Evolutionary conservation across 2,888 invertebrate genomes (phyloP), one percentile per base, ranked within the genome.

Genomic region (Drosophila anomelani): DNA sequence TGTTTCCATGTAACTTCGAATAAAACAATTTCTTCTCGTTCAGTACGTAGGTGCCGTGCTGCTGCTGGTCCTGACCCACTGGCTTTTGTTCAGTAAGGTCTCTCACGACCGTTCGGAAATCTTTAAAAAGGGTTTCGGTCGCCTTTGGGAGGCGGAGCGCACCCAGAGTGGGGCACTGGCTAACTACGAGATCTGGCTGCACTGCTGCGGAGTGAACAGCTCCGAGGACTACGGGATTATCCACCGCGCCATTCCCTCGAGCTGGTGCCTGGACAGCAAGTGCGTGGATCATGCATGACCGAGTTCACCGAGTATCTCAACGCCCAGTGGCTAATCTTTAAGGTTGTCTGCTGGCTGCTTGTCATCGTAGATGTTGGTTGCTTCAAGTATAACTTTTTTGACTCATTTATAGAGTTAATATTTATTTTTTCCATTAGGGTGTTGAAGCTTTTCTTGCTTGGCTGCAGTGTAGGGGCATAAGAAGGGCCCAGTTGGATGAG

Each of bases 191-290:
- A 79, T 78, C 67, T 91, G 91, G 88, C 44, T 83, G n/a, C 90
- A 91, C 12, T 91, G 91, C 39, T 91, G 91, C 70, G 91, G 91
- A 3, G 90, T 91, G 1, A 91, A 91, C 47, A 83, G 79, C 20
- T 80, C 80, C 5, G 79, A 78, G 17, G 91, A 91, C 41, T 91
- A 91, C 80, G 74, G 69, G 26, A 77, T 75, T 20, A 85, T 91
- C n/a, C 69, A 79, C 23, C 90, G 90, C 56, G 67, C 75, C 6
- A 77, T 91, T 46, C 91, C 91, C 4, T 75, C 74, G 32, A 81
- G 80, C 13, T 91, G 91, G 38, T 91, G 91, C 29, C 60, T 75
- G 7, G 81, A 81, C 6, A 71, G 64, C 12, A 85, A 90, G 44
- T 91, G 91, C 51, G 56, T 78, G 10, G 67, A 77, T 60, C 39